Percentiles rank a stretch among this genome's conserved stretches.
These are phyloP conservation scores for Lepidurus packardi DNA, from an alignment of 1,140 invertebrate species.

Conservation along the genomic window DNA sequence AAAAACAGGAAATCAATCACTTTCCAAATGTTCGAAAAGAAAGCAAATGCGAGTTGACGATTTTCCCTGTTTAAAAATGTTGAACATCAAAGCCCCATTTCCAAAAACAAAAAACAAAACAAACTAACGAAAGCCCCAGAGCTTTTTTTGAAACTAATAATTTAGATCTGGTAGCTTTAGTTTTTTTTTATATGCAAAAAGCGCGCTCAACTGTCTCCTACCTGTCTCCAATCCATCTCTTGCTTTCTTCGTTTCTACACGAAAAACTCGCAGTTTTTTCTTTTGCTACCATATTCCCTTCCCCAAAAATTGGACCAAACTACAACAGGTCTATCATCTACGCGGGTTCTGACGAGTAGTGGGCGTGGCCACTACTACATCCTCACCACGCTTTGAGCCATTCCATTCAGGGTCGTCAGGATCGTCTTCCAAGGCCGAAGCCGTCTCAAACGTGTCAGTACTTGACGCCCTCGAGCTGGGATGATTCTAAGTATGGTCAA, in stretches of 20 bases:
- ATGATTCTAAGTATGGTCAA: slow-evolving; percentile 35
- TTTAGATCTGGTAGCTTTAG: background rate
- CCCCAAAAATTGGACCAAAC: background rate
- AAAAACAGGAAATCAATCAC: background rate
- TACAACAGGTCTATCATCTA: slow-evolving; percentile 16
- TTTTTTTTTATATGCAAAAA: background rate
- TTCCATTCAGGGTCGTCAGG: slow-evolving; percentile 74
- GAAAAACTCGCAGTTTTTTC: background rate
- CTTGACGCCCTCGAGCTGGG: slow-evolving; percentile 52
- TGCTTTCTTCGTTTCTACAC: too few relatives aligned
- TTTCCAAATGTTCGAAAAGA: slow-evolving; percentile 9
- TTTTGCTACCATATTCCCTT: background rate
- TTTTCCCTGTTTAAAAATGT: background rate
- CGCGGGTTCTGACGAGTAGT: background rate
- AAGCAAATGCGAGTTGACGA: background rate
- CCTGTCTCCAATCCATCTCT: too few relatives aligned
- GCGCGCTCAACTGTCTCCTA: too few relatives aligned
- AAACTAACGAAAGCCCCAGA: background rate
- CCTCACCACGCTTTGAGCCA: background rate
- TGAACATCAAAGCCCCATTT: slow-evolving; percentile 3
- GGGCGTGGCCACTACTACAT: background rate
- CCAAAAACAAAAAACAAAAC: background rate
- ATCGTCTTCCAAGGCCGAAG: slow-evolving; percentile 60
- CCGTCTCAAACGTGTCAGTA: slow-evolving; percentile 54
- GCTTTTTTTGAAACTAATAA: background rate